Percentiles rank a stretch among this genome's conserved stretches.
Evolutionary conservation across 1,140 invertebrate species (phyloP).

Genomic region (Bombus huntii): DNA sequence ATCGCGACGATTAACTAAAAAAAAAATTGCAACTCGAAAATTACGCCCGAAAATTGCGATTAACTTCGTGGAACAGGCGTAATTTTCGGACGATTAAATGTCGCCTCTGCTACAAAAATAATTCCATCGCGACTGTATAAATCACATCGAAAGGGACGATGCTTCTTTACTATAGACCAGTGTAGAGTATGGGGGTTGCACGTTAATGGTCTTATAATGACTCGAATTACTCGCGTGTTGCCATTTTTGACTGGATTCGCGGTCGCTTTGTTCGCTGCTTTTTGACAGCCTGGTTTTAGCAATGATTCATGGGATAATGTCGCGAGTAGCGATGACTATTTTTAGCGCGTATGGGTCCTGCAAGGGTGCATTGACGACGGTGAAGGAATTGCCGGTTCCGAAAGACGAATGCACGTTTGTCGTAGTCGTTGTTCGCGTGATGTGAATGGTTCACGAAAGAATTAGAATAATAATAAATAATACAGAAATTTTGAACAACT

Average conservation of each 20-base stretch:
- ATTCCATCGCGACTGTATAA: not conserved
- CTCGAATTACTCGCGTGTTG: conserved; percentile 50
- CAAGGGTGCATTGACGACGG: not conserved
- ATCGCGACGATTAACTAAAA: not conserved
- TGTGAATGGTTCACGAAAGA: not conserved
- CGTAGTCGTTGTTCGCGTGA: not conserved
- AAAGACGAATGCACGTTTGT: not conserved
- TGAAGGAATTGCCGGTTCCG: not conserved
- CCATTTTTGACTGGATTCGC: conserved; percentile 33
- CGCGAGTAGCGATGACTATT: not conserved
- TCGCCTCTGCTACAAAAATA: not conserved
- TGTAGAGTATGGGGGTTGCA: not conserved
- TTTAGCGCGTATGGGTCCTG: not conserved
- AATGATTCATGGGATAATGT: conserved; percentile 5
- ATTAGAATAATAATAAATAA: not conserved
- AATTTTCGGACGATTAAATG: conserved; percentile 4
- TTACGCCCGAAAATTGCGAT: conserved; percentile 11
- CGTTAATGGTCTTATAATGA: conserved; percentile 68
- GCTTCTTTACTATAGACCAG: not conserved
- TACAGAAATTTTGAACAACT: not conserved
- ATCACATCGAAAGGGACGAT: not conserved
- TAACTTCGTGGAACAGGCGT: not conserved
- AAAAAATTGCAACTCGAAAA: not conserved
- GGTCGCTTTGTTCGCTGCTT: not conserved
- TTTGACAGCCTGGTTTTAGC: not conserved